These are phyloP conservation scores for Danio kyathit DNA, from an alignment of 2,797 vertebrate species.

Conservation along the genomic window DNA sequence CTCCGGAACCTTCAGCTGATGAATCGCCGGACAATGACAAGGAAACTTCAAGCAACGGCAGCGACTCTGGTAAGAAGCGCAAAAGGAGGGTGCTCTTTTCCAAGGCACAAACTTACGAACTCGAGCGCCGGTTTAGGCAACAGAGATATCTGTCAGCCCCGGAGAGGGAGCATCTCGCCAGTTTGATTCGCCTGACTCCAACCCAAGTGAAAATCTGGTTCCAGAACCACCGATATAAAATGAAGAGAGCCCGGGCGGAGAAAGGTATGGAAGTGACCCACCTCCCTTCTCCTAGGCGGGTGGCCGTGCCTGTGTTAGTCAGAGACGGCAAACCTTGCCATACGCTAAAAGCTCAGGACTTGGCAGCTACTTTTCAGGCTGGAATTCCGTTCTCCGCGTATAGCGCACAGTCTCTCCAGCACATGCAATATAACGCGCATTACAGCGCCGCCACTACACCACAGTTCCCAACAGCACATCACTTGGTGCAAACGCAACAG, in stretches of 20 bases:
- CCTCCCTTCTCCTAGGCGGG: slow-evolving; percentile 95
- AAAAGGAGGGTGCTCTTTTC: slow-evolving; percentile 95
- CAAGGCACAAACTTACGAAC: slow-evolving; percentile 95
- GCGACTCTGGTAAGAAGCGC: slow-evolving; percentile 95
- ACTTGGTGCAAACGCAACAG: slow-evolving; percentile 98
- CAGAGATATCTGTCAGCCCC: slow-evolving; percentile 96
- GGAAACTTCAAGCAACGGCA: slow-evolving; percentile 89
- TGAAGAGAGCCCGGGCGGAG: slow-evolving; percentile 96
- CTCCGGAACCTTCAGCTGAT: slow-evolving; percentile 95
- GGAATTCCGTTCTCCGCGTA: slow-evolving; percentile 98
- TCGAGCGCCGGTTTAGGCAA: slow-evolving; percentile 94
- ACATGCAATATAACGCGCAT: slow-evolving; percentile 98
- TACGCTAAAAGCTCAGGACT: slow-evolving; percentile 98
- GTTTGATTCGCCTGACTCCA: slow-evolving; percentile 93
- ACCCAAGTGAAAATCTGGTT: slow-evolving; percentile 98
- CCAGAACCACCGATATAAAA: slow-evolving; percentile 97
- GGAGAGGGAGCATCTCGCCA: slow-evolving; percentile 95
- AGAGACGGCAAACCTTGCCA: slow-evolving; percentile 99
- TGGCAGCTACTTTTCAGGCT: slow-evolving; percentile 97
- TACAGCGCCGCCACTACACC: slow-evolving; percentile 93
- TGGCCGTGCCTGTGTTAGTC: slow-evolving; percentile 97
- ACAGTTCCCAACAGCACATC: slow-evolving; percentile 94
- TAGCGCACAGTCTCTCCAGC: slow-evolving; percentile 97
- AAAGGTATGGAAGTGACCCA: slow-evolving; percentile 99
- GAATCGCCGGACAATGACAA: slow-evolving; percentile 98